A percentile compares a stretch with the other conserved stretches of the same genome.
Evolutionary conservation across 2,797 vertebrate genomes (phyloP).

Genomic region (Mormyrus hasselquistii): DNA sequence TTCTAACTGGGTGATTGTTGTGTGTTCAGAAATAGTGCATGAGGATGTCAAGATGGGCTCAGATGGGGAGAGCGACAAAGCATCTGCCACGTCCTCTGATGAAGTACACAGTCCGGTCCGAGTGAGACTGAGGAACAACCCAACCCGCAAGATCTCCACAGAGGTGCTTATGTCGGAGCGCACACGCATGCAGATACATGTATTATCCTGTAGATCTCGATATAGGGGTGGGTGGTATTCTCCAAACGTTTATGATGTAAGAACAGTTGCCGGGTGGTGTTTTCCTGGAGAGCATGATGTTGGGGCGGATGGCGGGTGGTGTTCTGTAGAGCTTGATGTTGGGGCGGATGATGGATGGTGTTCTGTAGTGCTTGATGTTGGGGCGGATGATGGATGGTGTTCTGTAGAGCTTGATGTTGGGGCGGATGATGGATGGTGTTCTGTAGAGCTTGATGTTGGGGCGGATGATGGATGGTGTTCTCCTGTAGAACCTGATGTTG

Average conservation of each 20-base stretch:
- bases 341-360: too few species aligned
- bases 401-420: too few species aligned
- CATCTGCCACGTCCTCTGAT: constrained; percentile 73
- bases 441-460: too few species aligned
- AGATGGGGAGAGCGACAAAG: constrained; percentile 77
- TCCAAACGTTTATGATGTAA: not conserved
- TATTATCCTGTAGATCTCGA: not conserved
- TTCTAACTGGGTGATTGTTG: not conserved
- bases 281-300: too few species aligned
- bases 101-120: constrained; percentile 61
- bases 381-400: too few species aligned
- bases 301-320: too few species aligned
- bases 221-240: not conserved
- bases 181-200: not conserved
- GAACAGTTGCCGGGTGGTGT: too few species aligned
- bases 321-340: too few species aligned
- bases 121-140: constrained; percentile 61
- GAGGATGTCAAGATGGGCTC: constrained; percentile 79
- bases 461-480: too few species aligned
- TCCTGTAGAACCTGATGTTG: not conserved
- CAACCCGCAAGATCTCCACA: constrained; percentile 72
- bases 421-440: too few species aligned
- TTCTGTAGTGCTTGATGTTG: too few species aligned
- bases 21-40: constrained; percentile 67
- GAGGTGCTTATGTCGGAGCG: constrained; percentile 55